Evolutionary conservation across 2,113 vertebrate species (phyloP).

Genomic region (Apistogramma diplotaenia): DNA sequence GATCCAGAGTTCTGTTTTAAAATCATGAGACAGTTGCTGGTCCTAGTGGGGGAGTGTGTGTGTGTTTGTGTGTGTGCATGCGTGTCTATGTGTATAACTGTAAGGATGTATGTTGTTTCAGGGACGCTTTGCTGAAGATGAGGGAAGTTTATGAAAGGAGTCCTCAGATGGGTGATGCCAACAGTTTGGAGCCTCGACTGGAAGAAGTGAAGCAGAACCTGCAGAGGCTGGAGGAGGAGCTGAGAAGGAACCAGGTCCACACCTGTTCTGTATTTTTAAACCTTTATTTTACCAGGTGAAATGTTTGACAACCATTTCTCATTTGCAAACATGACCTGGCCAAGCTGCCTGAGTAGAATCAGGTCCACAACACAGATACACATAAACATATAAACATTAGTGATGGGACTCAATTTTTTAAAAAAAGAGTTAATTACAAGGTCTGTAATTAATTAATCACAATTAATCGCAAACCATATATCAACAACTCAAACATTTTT

Average conservation of each 20-base stretch:
- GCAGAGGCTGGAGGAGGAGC: slow-evolving; percentile 85
- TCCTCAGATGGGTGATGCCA: slow-evolving; percentile 91
- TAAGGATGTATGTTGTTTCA: slow-evolving; percentile 45
- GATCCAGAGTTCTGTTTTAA: background rate
- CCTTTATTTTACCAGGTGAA: no score
- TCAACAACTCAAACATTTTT: no score
- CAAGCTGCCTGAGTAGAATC: no score
- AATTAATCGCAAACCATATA: no score
- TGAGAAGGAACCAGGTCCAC: slow-evolving; percentile 87
- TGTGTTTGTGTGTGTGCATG: no score
- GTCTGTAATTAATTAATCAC: no score
- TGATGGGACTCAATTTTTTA: no score
- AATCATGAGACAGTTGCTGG: background rate
- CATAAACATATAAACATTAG: no score
- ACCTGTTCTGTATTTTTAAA: background rate
- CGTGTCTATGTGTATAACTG: no score
- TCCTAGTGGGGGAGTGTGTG: background rate
- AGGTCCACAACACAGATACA: no score
- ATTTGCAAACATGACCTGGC: background rate
- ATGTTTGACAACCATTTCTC: no score
- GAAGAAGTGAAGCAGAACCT: slow-evolving; percentile 87
- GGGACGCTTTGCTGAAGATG: slow-evolving; percentile 93
- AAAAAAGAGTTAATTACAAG: no score
- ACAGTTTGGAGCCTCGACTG: slow-evolving; percentile 87
- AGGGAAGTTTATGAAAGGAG: slow-evolving; percentile 93